phyloP scores from a whole-genome alignment of 2,888 invertebrate genomes.

The Eurytoma adleriae region DNA sequence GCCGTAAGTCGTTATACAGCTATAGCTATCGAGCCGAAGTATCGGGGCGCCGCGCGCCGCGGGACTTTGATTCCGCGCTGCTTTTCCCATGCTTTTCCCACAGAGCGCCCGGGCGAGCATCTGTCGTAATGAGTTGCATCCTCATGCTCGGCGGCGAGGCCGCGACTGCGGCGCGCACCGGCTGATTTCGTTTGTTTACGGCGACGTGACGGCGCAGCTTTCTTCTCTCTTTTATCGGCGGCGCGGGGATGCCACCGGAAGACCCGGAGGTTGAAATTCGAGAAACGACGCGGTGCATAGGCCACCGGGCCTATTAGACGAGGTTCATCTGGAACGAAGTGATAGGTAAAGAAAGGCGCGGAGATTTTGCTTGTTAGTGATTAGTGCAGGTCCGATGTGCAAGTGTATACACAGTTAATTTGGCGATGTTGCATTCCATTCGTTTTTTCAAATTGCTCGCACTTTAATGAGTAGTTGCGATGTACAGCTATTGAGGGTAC shows the following conservation, averaged over 20 bases:
- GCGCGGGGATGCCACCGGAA: conserved; percentile 60
- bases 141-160: conserved; percentile 67
- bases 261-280: conserved; percentile 53
- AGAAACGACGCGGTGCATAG: neutral
- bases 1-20: conserved; percentile 17
- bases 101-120: conserved; percentile 63
- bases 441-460: no score
- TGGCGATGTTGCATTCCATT: no score
- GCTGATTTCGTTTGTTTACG: conserved; percentile 41
- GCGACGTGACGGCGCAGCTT: conserved; percentile 71
- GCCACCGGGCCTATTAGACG: no score
- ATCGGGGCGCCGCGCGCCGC: neutral
- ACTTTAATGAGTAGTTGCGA: no score
- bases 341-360: no score
- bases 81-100: conserved; percentile 29
- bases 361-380: no score
- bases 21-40: conserved; percentile 3
- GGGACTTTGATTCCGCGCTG: conserved; percentile 18
- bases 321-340: no score
- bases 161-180: neutral
- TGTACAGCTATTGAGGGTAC: no score
- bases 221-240: conserved; percentile 60
- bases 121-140: conserved; percentile 76
- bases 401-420: no score
- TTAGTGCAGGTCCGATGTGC: no score